Evolutionary conservation across 92 coral and sea anemone genomes (phyloP), one percentile per base, ranked within the genome.

Genomic region (Umimayanthus chanpuru): DNA sequence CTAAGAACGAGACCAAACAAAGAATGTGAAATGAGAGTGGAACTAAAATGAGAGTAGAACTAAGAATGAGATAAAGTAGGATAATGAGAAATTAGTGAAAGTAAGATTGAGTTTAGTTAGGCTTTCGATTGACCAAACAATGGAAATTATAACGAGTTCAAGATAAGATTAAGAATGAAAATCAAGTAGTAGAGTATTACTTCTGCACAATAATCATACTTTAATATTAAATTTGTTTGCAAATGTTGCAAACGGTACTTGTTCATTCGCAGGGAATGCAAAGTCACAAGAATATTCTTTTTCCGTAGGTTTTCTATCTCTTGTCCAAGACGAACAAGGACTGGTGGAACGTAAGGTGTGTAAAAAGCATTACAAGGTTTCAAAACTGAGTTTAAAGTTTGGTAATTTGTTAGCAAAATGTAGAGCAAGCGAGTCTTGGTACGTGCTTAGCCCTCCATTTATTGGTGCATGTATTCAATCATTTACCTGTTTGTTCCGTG

Each of bases 311-410:
- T 2, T 88, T 95, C 66, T 95, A 91, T 80, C 93, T 96, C 86
- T 89, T 96, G 8, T 91, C 95, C 43, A 96, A 96, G 85, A 95
- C 99, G 10, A 96, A 96, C 89, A 95, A 96, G 53, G 99, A 96
- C 82, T 96, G 99, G 99, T 96, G 99, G 99, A 96, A 94, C 80
- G 99, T 96, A 36, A 93, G 99, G 99, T 96, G 50, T 68, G 89
- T 49, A 38, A 38, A 12, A 78, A 25, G 50, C 50, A 47, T 23
- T 5, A 61, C 20, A 21, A 20, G n/a, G 25, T 61, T 61, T 61
- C 25, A 61, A 4, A 61, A 9, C 21, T 26, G 26, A 61, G 68
- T 61, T 61, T 5, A 61, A 2, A 30, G 36, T 78, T 25, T 78
- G 4, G 1, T 26, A 79, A n/a, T n/a, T 11, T 4, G 6, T 55